A percentile compares a stretch with the other conserved stretches of the same genome.
phyloP scores from a whole-genome alignment of 2,113 vertebrate species.

The Serilophus lunatus region DNA sequence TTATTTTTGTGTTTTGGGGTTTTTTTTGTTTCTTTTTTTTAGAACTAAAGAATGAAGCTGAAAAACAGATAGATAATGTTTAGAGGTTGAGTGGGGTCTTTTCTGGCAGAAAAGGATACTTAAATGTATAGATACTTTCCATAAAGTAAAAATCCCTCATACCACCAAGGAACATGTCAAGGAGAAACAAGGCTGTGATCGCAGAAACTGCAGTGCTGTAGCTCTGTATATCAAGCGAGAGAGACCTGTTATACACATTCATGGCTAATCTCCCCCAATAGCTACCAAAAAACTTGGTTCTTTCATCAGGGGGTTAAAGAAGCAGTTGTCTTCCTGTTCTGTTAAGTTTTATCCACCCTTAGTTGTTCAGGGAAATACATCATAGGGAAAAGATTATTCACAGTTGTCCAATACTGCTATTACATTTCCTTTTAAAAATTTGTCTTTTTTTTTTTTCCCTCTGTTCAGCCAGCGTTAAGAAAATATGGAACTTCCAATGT shows the following conservation, averaged over 20 bases:
- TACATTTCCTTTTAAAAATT: not conserved
- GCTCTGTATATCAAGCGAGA: not conserved
- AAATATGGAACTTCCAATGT: not conserved
- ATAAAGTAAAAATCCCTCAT: not conserved
- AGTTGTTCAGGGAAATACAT: constrained; percentile 56
- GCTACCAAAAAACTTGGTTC: constrained; percentile 55
- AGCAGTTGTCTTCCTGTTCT: constrained; percentile 58
- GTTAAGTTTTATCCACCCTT: not conserved
- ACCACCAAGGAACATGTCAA: not conserved
- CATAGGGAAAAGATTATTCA: constrained; percentile 44
- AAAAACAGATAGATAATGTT: not conserved
- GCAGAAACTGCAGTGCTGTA: not conserved
- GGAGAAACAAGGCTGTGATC: constrained; percentile 7
- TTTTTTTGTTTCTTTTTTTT: not conserved
- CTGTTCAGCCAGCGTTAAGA: not conserved
- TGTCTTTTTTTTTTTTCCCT: not conserved
- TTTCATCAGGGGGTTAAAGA: constrained; percentile 66
- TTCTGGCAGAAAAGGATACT: not conserved
- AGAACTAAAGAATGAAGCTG: not conserved
- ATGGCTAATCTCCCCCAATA: constrained; percentile 39
- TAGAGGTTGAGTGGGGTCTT: accelerated
- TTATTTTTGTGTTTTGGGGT: no score
- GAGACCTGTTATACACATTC: constrained; percentile 67
- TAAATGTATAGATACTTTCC: not conserved
- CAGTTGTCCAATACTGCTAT: not conserved